These are phyloP conservation scores for Henricia sp. DNA, from an alignment of 53 echinoderm and acorn worm species.

Conservation along the genomic window DNA sequence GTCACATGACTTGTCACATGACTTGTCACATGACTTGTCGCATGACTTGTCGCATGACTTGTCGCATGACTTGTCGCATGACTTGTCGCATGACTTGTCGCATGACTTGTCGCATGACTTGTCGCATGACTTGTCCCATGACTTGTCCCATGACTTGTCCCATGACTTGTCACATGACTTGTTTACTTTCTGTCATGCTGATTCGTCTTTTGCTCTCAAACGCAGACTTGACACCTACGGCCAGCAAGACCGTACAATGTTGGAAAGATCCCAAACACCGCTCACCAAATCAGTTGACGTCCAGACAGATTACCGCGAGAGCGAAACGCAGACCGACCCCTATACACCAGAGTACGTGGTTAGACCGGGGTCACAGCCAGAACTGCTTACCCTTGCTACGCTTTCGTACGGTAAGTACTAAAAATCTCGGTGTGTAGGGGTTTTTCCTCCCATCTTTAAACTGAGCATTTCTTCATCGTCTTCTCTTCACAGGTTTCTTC, in stretches of 20 bases:
- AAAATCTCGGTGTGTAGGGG: neutral
- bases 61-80: too few relatives aligned
- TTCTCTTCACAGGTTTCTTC: too few relatives aligned
- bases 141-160: too few relatives aligned
- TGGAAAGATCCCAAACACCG: slow-evolving; percentile 87
- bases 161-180: too few relatives aligned
- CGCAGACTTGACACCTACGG: slow-evolving; percentile 70
- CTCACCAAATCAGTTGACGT: slow-evolving; percentile 84
- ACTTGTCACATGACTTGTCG: too few relatives aligned
- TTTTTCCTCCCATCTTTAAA: too few relatives aligned
- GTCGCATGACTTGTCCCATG: too few relatives aligned
- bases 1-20: too few relatives aligned
- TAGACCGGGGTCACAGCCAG: slow-evolving; percentile 96
- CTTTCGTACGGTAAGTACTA: slow-evolving; percentile 81
- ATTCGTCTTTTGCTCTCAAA: neutral
- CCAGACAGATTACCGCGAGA: slow-evolving; percentile 99
- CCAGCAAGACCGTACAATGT: slow-evolving; percentile 73
- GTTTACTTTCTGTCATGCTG: neutral
- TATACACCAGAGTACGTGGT: slow-evolving; percentile 99
- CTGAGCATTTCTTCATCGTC: too few relatives aligned
- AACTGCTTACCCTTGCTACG: slow-evolving; percentile 93
- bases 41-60: too few relatives aligned
- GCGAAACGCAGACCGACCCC: slow-evolving; percentile 97
- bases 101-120: too few relatives aligned
- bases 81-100: too few relatives aligned